A percentile compares a stretch with the other conserved stretches of the same genome.
phyloP scores from a whole-genome alignment of 2,888 invertebrate species.

The Eilema caniola region DNA sequence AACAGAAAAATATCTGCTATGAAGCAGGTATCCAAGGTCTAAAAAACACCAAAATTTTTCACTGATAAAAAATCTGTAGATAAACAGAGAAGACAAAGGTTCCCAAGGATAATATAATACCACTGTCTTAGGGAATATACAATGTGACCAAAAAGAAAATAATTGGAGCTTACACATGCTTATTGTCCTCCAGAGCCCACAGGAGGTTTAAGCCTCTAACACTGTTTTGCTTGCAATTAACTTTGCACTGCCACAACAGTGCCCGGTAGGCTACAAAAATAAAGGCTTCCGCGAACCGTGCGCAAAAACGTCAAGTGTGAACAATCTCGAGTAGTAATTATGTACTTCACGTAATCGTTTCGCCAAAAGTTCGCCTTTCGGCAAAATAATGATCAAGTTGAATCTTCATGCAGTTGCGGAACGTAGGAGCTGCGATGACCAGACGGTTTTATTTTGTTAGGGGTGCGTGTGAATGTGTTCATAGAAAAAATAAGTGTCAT shows the following conservation, averaged over 20 bases:
- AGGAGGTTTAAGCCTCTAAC: constrained; percentile 1
- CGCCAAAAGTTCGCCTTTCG: constrained; percentile 1
- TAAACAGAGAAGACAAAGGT: too few relatives aligned
- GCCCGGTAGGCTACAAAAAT: constrained; percentile 41
- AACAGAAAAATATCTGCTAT: neutral
- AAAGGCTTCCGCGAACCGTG: constrained; percentile 40
- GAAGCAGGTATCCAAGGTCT: too few relatives aligned
- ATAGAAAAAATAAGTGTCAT: neutral
- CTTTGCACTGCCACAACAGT: neutral
- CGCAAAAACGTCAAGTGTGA: constrained; percentile 38
- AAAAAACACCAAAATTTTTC: neutral
- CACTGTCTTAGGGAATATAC: neutral
- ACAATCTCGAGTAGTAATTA: constrained; percentile 41
- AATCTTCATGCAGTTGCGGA: constrained; percentile 9
- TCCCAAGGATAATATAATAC: neutral
- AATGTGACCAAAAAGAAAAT: neutral
- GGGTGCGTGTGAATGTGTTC: neutral
- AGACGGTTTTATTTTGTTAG: neutral
- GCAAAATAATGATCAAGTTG: constrained; percentile 4
- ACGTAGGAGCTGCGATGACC: constrained; percentile 21
- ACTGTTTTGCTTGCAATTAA: neutral
- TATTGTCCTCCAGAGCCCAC: neutral
- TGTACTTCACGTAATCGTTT: constrained; percentile 35
- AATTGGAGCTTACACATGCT: constrained; percentile 10
- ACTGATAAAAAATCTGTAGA: too few relatives aligned